These are phyloP conservation scores for Emmelina monodactyla DNA, from an alignment of 2,888 invertebrate species.

Conservation along the genomic window DNA sequence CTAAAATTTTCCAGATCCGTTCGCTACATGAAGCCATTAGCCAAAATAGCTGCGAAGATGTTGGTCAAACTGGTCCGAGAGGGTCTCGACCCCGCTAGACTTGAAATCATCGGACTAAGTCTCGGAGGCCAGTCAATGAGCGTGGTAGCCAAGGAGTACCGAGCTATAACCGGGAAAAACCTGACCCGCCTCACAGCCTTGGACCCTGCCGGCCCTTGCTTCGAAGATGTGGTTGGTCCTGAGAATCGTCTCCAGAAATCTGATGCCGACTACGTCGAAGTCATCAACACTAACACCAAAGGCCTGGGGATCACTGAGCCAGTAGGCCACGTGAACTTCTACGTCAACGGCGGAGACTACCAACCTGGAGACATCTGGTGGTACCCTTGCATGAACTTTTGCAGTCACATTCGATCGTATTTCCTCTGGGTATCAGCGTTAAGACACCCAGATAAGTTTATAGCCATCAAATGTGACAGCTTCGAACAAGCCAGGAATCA, in stretches of 20 bases:
- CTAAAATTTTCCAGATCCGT: too few relatives aligned
- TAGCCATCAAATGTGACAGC: constrained; percentile 29
- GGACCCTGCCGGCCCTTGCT: constrained; percentile 46
- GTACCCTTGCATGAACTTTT: constrained; percentile 25
- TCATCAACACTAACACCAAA: constrained; percentile 38
- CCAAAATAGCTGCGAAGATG: too few relatives aligned
- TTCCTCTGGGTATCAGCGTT: constrained; percentile 29
- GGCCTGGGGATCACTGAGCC: constrained; percentile 42
- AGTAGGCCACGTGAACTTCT: constrained; percentile 40
- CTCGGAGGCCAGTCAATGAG: too few relatives aligned
- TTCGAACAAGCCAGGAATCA: constrained; percentile 30
- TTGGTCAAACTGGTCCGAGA: too few relatives aligned
- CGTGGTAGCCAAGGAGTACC: too few relatives aligned
- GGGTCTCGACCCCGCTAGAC: too few relatives aligned
- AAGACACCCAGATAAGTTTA: constrained; percentile 25
- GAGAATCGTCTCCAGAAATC: constrained; percentile 31
- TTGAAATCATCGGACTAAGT: too few relatives aligned
- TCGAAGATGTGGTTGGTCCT: constrained; percentile 35
- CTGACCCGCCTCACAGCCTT: constrained; percentile 30
- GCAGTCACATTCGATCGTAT: constrained; percentile 28
- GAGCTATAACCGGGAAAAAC: too few relatives aligned
- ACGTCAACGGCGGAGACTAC: constrained; percentile 45
- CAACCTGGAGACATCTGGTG: constrained; percentile 28
- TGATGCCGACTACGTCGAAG: constrained; percentile 43
- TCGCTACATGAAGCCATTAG: too few relatives aligned